These are phyloP conservation scores for Corythornis cristatus DNA, from an alignment of 2,113 vertebrate genomes.

Conservation along the genomic window DNA sequence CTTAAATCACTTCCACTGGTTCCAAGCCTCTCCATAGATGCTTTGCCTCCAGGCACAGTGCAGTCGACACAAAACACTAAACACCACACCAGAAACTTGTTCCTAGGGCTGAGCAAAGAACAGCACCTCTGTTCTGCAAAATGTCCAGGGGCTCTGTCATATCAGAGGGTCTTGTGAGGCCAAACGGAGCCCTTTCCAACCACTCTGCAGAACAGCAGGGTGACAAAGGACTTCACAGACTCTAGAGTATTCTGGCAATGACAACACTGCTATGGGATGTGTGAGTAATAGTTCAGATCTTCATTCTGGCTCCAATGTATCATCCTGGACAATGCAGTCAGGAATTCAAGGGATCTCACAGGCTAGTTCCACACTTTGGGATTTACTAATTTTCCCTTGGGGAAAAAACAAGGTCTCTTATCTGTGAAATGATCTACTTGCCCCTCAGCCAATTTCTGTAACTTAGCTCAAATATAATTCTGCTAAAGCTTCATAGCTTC, in stretches of 20 bases:
- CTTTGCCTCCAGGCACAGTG: neutral
- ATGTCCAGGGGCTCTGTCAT: rapidly evolving
- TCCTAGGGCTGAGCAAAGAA: neutral
- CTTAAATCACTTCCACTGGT: neutral
- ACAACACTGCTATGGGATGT: neutral
- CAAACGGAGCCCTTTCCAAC: neutral
- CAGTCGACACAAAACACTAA: neutral
- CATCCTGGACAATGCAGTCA: neutral
- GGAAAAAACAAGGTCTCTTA: neutral
- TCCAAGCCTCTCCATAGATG: neutral
- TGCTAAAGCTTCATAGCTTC: neutral
- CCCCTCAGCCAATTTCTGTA: neutral
- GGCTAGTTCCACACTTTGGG: neutral
- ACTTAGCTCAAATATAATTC: neutral
- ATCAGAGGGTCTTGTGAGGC: neutral
- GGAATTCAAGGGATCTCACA: neutral
- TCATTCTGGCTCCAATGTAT: neutral
- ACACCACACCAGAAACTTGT: neutral
- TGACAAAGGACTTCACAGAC: neutral
- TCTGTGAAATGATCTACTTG: neutral
- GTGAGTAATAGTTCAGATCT: neutral
- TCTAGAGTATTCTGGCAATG: neutral
- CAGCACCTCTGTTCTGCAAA: neutral
- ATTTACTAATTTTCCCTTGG: neutral
- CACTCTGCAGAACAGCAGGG: neutral